Evolutionary conservation across 2,113 vertebrate genomes (phyloP), one percentile per base, ranked within the genome.

Genomic region (Malurus elegans): DNA sequence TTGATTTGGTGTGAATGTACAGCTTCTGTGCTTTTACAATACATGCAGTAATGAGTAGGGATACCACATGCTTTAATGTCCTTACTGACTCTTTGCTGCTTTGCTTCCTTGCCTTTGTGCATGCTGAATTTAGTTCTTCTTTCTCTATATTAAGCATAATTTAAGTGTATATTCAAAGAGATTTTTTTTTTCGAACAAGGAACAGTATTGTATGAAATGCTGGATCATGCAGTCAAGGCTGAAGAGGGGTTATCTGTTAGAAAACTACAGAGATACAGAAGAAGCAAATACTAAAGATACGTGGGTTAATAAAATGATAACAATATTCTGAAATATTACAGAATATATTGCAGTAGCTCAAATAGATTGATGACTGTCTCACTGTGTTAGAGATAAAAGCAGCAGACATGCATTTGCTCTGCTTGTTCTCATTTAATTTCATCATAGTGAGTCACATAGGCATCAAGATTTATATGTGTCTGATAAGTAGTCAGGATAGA

Each of bases 401-500:
- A 85, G 85, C 75, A 92, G 89, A 94, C 79, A 69, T 90, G 71
- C 75, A 91, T 96, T 97, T 93, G 60, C 62, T 95, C 84, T 92
- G 73, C 92, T 95, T 94, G 66, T 57, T 93, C 85, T 78, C 88
- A 92, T 96, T 96, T 95, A 88, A 93, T 96, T 95, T 93, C 92
- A 96, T 89, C 94, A 91, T 69, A 79, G 89, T 95, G 94, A 96
- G 83, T 96, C 94, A 96, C 73, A 95, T 28, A 95, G 71, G 79
- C 94, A 88, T 96, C 89, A 92, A 91, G 94, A 96, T 96, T 95
- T 94, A 96, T 96, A 88, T 96, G 75, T 4, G 40, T 96, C 81
- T 97, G 95, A 94, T 96, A 95, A 96, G 86, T 76, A 93, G 75
- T 66, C 6, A 9, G 86, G 82, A 76, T 92, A 71, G 50, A 92